Conservation (phyloP, 2,888 invertebrate species). For the Aproaerema taeniolella region DNA sequence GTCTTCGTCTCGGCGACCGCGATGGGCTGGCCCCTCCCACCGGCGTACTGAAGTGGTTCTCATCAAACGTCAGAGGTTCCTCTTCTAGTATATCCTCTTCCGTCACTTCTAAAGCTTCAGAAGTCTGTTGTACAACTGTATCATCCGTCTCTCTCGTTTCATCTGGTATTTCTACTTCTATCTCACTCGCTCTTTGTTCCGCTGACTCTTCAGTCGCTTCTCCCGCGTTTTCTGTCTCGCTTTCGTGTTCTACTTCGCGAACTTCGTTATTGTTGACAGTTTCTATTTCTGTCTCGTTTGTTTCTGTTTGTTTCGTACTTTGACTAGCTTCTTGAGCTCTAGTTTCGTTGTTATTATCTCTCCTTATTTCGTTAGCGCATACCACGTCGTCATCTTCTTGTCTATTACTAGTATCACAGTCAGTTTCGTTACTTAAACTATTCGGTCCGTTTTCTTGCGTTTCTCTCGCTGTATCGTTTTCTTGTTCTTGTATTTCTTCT, state of each 20-base stretch:
- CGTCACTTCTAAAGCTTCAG: conserved; percentile 21
- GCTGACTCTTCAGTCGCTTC: conserved; percentile 11
- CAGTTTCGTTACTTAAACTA: conserved; percentile 60
- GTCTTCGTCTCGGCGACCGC: conserved; percentile 37
- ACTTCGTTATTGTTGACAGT: conserved; percentile 11
- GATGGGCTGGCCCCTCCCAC: conserved; percentile 43
- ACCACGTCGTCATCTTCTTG: conserved; percentile 70
- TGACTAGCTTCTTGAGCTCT: conserved; percentile 50
- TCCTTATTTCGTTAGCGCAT: conserved; percentile 47
- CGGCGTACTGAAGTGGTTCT: conserved; percentile 73
- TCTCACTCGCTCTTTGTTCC: background rate
- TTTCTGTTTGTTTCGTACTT: conserved; percentile 12
- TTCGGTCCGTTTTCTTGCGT: conserved; percentile 25
- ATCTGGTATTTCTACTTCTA: background rate
- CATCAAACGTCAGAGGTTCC: conserved; percentile 60
- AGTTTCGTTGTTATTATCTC: conserved; percentile 23
- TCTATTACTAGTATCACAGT: conserved; percentile 70
- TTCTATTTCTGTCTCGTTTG: background rate
- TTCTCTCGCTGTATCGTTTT: conserved; percentile 3
- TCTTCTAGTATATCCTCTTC: conserved; percentile 24
- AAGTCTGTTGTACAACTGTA: too few species aligned
- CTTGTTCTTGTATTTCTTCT: too few species aligned
- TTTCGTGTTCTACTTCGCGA: conserved; percentile 10
- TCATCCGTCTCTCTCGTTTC: background rate
- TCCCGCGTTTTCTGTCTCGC: background rate